Base-by-base conservation (phyloP, 2,888 invertebrate genomes). In the Brachyptera risi region DNA sequence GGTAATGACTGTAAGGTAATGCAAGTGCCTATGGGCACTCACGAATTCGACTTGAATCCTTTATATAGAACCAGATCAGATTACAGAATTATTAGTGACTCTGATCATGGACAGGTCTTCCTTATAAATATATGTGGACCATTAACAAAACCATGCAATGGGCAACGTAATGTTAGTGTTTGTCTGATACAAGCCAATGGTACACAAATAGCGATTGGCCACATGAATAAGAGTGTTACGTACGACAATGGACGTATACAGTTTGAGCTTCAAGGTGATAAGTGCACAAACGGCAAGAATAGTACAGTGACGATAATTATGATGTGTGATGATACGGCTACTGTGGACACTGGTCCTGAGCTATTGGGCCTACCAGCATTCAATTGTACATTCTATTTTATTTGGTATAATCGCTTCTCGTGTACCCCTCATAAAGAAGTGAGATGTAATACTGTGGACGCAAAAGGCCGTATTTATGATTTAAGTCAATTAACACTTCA, bases 351-450 rank as follows among this genome's bases (percentile, higher is more conserved):
- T 13, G 54, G 54, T 23, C 54, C 54, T 21, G 54, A 54, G 19
- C 17, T 54, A n/a, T 17, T 31, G 37, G 37, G 37, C 17, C 13
- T 21, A 13, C n/a, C 31, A 15, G 37, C 7, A 11, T 31, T 21
- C 4, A 23, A 37, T 37, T 54, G 54, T 19, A 35, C 17, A 19
- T 54, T 19, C 17, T 54, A 37, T 23, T 54, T 54, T 23, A 54
- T 54, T 35, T 54, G 54, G 54, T 37, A 35, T 15, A 54, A 54
- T 23, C 35, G 37, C 9, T 37, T 37, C 19, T 54, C 54, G 37
- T 54, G 54, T 23, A 54, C 54, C n/a, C 54, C 54, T 37, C 54
- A 23, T n/a, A 54, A 54, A 31, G 37, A 37, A 21, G 37, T 54
- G 19, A 38, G 19, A 35, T 54, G 54, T 23, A 35, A 23, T 21